These are phyloP conservation scores for Agraylea sexmaculata DNA, from an alignment of 1,140 invertebrate genomes.

Conservation along the genomic window DNA sequence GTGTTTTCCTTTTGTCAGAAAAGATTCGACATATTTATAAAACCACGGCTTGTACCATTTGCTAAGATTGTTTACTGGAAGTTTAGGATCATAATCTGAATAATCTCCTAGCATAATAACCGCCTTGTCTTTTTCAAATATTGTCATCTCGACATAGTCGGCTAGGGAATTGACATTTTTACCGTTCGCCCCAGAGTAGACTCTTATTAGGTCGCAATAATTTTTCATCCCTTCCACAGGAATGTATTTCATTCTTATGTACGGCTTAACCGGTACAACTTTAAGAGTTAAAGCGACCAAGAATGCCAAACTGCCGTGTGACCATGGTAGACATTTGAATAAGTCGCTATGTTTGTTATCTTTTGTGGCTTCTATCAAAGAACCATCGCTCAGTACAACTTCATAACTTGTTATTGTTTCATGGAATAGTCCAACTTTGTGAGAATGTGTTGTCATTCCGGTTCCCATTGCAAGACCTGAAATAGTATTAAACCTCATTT, in stretches of 20 bases:
- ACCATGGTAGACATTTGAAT: conserved; percentile 70
- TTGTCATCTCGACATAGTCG: conserved; percentile 69
- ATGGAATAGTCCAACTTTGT: conserved; percentile 70
- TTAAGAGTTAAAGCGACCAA: conserved; percentile 63
- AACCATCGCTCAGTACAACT: conserved; percentile 60
- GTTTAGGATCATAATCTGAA: conserved; percentile 29
- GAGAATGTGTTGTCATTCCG: conserved; percentile 70
- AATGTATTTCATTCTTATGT: conserved; percentile 57
- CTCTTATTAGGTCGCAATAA: conserved; percentile 48
- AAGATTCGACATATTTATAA: conserved; percentile 62
- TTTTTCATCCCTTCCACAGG: conserved; percentile 48
- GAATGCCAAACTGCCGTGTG: conserved; percentile 73
- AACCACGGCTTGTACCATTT: conserved; percentile 80
- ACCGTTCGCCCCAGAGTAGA: conserved; percentile 41
- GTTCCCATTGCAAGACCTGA: conserved; percentile 68
- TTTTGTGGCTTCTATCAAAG: conserved; percentile 56
- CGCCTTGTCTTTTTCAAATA: conserved; percentile 52
- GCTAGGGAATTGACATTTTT: conserved; percentile 44
- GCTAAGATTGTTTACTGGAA: conserved; percentile 55
- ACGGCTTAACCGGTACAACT: conserved; percentile 59
- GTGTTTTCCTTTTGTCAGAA: conserved; percentile 32
- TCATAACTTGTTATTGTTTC: conserved; percentile 67
- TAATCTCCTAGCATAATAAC: conserved; percentile 65
- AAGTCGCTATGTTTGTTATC: conserved; percentile 58
- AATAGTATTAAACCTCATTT: too few species aligned